Conservation (phyloP, 2,888 invertebrate genomes). For the Ernsta delagoae region DNA sequence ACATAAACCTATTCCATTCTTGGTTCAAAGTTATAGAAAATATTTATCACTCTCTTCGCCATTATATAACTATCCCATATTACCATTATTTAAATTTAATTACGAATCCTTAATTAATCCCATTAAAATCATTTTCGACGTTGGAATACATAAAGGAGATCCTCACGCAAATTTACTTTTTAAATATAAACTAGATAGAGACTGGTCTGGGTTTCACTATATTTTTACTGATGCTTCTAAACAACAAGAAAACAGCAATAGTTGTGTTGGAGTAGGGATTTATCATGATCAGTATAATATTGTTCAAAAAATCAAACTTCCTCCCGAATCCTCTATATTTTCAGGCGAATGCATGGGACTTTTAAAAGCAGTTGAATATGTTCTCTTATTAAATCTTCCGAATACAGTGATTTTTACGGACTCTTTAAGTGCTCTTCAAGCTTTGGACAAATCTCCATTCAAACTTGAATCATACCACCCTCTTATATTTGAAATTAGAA, state of each 20-base stretch:
- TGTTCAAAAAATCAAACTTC: conserved; percentile 7
- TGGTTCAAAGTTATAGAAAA: conserved; percentile 1
- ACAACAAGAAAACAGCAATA: background rate
- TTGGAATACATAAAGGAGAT: background rate
- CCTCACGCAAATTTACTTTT: background rate
- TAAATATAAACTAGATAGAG: background rate
- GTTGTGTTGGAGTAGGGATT: conserved; percentile 1
- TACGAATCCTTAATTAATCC: background rate
- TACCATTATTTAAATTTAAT: background rate
- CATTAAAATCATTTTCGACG: background rate
- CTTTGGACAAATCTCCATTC: background rate
- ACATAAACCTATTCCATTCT: background rate
- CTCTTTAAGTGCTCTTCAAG: background rate
- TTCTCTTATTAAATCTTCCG: background rate
- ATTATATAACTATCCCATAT: background rate
- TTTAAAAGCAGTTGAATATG: background rate
- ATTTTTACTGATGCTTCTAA: conserved; percentile 1
- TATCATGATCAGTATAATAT: conserved; percentile 2
- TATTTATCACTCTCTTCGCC: background rate
- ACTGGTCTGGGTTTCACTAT: background rate
- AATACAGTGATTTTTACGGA: background rate
- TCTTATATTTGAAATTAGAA: background rate
- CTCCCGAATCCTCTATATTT: background rate
- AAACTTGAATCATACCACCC: background rate
- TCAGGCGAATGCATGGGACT: background rate